Evolutionary conservation across 2,797 vertebrate genomes (phyloP).

Genomic region (Brachymystax lenok): DNA sequence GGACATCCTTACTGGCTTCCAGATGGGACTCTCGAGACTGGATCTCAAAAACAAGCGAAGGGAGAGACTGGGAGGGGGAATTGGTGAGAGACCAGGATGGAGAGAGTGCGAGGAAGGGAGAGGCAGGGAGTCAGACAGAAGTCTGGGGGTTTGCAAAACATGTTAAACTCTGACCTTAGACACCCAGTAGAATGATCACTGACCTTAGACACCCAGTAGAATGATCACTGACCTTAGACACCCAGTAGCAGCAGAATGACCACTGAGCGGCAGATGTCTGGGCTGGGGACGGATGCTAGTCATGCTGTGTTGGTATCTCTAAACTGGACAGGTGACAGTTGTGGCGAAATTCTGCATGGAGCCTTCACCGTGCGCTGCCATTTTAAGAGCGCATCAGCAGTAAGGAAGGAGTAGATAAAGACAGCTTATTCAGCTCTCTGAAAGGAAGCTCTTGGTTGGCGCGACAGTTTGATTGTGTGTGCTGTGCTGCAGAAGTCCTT

Average conservation of each 20-base stretch:
- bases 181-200: neutral
- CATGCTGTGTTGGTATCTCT: no score
- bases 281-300: neutral
- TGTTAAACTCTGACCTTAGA: neutral
- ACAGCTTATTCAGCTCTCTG: no score
- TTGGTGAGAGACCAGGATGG: neutral
- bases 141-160: neutral
- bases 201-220: neutral
- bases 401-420: no score
- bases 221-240: neutral
- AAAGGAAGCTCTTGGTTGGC: no score
- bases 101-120: neutral
- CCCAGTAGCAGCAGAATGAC: neutral
- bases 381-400: no score
- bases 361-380: no score
- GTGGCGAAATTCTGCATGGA: no score
- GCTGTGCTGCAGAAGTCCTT: no score
- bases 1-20: neutral
- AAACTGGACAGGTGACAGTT: no score
- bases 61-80: neutral
- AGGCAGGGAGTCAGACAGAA: neutral
- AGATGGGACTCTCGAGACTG: neutral
- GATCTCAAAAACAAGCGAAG: neutral
- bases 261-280: neutral
- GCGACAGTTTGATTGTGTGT: no score